phyloP scores from a whole-genome alignment of 1,140 invertebrate genomes.

The Drosophila elegans region DNA sequence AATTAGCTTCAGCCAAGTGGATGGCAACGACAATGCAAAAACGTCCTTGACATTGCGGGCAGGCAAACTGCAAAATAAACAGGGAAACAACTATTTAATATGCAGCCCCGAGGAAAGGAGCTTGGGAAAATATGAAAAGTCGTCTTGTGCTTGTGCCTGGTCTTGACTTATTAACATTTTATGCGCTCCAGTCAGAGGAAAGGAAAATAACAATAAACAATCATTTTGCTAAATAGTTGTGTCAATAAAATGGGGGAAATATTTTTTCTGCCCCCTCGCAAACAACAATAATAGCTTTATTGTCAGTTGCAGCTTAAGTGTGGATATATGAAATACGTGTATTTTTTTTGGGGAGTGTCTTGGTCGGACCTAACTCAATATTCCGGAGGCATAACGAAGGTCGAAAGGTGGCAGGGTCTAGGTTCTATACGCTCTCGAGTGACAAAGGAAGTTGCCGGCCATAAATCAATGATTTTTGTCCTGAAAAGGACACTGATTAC shows the following conservation, averaged over 20 bases:
- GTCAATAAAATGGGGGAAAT: conserved; percentile 43
- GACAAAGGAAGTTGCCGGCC: conserved; percentile 43
- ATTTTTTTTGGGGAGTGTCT: conserved; percentile 17
- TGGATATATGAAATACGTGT: conserved; percentile 8
- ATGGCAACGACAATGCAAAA: conserved; percentile 45
- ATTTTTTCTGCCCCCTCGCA: conserved; percentile 2
- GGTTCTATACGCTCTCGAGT: conserved; percentile 6
- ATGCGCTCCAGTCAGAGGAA: conserved; percentile 6
- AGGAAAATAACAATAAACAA: conserved; percentile 54
- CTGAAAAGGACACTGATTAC: conserved; percentile 56
- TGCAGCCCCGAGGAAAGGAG: conserved; percentile 28
- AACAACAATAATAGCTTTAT: conserved; percentile 31
- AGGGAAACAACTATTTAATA: conserved; percentile 62
- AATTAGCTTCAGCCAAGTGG: conserved; percentile 48
- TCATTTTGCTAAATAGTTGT: conserved; percentile 40
- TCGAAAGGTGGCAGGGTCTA: conserved; percentile 24
- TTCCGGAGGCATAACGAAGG: conserved; percentile 21
- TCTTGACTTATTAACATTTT: conserved; percentile 62
- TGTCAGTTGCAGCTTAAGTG: conserved; percentile 25
- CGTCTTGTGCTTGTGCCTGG: conserved; percentile 39
- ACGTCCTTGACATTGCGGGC: conserved; percentile 40
- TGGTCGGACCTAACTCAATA: conserved; percentile 30
- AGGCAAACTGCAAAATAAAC: conserved; percentile 58
- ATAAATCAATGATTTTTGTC: conserved; percentile 63
- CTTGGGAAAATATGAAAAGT: conserved; percentile 22